Base-by-base conservation (phyloP, 2,888 invertebrate species). In the Alloscopus bannaensis region DNA sequence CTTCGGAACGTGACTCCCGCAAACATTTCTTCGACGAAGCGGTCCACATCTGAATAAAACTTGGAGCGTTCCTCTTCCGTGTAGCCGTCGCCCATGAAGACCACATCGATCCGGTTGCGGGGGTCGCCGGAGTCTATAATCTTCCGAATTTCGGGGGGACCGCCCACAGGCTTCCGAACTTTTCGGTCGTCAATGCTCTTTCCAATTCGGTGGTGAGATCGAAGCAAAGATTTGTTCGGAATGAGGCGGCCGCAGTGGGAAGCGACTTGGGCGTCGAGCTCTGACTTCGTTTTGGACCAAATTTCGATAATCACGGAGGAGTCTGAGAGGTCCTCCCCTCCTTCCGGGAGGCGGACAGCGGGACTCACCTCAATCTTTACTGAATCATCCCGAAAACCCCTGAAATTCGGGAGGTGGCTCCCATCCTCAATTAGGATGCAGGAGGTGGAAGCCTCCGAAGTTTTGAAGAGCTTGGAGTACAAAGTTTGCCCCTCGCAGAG, bases 51-150 rank as follows among this genome's bases (percentile, higher is more conserved):
- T 2, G 45, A 26, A 42, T 73, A 73, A 42, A 79, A 72, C 29
- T 72, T 60, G 64, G 36, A 29, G 3, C 72, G 24, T 26, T 83
- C 81, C 2, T 26, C 24, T 13, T 50, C 24, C 11, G n/a, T 69
- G 59, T 83, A 83, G 3, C 83, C 81, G 24, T 82, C 82, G 8
- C 84, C 83, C 82, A 79, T 78, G 71, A 79, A 81, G 28, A 79
- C 81, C 6, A 79, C 81, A 50, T 79, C 79, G 36, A 81, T 81
- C n/a, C 81, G 31, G 29, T 79, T 81, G 6, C 3, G n/a, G 16
- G 62, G 68, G 28, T 81, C 78, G 6, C 81, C 81, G 24, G 64
- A 45, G 42, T 81, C 64, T 1, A 81, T 70, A 42, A 81, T 72
- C 60, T 81, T 78, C 11, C 62, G 28, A 3, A 81, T 29, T 78